Conservation (phyloP, 2,113 vertebrate genomes). For the Opisthocomus hoazin region DNA sequence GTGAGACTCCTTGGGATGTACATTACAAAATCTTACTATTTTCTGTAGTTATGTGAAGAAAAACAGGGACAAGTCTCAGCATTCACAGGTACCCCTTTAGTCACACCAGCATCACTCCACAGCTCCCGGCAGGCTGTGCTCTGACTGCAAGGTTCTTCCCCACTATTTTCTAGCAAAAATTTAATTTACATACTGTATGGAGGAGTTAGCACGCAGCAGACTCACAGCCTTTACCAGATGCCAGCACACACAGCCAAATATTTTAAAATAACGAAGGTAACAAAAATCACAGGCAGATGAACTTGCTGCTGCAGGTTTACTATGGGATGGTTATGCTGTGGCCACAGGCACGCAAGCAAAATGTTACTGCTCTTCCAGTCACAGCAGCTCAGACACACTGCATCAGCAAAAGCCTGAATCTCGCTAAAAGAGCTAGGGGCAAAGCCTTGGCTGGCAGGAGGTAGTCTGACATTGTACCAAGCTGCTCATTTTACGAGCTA, state of each 20-base stretch:
- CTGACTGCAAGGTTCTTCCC: not conserved
- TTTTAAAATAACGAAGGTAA: not conserved
- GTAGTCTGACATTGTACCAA: fast-evolving
- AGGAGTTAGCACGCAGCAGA: not conserved
- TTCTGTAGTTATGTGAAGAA: not conserved
- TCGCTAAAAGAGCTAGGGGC: not conserved
- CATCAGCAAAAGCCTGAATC: not conserved
- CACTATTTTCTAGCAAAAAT: not conserved
- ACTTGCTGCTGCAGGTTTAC: not conserved
- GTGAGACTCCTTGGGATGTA: not conserved
- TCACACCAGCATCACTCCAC: not conserved
- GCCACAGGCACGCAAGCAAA: not conserved
- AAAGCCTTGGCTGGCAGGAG: not conserved
- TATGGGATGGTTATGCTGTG: not conserved
- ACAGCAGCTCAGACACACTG: not conserved
- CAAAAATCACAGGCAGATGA: not conserved
- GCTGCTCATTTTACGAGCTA: not conserved
- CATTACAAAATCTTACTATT: not conserved
- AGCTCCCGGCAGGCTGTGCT: not conserved
- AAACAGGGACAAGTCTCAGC: not conserved
- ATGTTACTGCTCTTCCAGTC: not conserved
- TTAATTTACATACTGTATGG: not conserved
- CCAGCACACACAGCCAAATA: not conserved
- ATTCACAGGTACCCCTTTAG: not conserved
- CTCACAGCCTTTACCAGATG: not conserved